Percentiles rank a stretch among this genome's conserved stretches.
phyloP scores from a whole-genome alignment of 2,113 vertebrate species.

The Anarhynchus alexandrinus region DNA sequence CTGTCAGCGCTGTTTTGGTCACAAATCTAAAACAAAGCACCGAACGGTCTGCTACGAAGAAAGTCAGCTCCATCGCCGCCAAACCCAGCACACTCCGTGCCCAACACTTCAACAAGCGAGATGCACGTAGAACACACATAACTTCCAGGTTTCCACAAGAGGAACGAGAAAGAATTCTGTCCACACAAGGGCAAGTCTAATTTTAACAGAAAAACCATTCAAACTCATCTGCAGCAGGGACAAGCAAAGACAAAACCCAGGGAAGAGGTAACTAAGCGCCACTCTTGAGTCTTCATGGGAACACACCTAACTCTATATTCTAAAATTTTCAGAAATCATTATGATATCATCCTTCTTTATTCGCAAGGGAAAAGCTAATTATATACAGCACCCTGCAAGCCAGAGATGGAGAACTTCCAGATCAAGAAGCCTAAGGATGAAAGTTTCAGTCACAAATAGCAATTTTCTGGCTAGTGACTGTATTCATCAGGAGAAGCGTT shows the following conservation, averaged over 20 bases:
- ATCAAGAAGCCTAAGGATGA: background rate
- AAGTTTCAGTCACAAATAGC: background rate
- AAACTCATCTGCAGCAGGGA: background rate
- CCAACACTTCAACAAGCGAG: background rate
- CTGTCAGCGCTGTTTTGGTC: background rate
- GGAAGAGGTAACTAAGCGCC: background rate
- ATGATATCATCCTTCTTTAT: background rate
- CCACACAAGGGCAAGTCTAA: background rate
- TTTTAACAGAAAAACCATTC: background rate
- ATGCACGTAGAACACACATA: background rate
- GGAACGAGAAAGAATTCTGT: background rate
- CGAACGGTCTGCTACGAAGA: background rate
- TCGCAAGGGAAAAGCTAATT: background rate
- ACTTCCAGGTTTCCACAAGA: background rate
- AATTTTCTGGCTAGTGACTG: background rate
- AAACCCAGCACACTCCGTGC: background rate
- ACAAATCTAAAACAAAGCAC: background rate
- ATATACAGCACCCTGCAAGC: background rate
- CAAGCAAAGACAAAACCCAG: background rate
- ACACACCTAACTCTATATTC: background rate
- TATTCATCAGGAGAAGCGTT: background rate
- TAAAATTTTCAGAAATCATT: background rate
- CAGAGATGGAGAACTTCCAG: background rate
- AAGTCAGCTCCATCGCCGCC: background rate
- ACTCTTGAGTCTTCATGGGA: background rate